Evolutionary conservation across 2,797 vertebrate species (phyloP), one percentile per base, ranked within the genome.

Genomic region (Ambastaia sidthimunki): DNA sequence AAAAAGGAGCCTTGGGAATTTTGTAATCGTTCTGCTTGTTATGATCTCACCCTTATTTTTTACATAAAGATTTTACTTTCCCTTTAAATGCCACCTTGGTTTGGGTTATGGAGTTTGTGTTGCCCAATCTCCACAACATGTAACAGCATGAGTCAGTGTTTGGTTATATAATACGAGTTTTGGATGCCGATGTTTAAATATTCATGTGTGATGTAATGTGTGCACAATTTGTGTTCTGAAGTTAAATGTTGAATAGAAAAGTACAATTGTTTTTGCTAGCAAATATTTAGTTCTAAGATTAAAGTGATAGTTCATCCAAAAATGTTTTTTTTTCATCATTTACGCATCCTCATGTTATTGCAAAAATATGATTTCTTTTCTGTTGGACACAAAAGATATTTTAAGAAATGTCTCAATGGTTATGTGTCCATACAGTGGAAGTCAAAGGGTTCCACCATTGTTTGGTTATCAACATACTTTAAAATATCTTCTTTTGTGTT

Each of bases 1-100:
- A 48, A 54, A 84, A 76, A 65, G 69, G 71, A 80, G 78, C 48
- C 78, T 63, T 50, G 41, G 52, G 50, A 80, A 37, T 63, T 52
- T 12, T 70, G 6, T 11, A 41, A 82, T 86, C 19, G 25, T 70
- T n/a, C 15, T 71, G 83, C 86, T 87, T 80, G 66, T 6, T 90
- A 86, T 86, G 37, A 44, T 47, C 16, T 19, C 28, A 52, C 16
- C 4, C 18, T 47, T 74, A 23, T 82, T 84, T 78, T 86, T 74
- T 19, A 62, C 37, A 28, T 75, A 31, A 87, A 84, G 34, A 15
- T 63, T 67, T 76, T 68, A 79, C 76, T 82, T 82, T 44, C 52
- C 23, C 13, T 48, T 68, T 72, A 19, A 70, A 71, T 16, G 50
- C 3, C 16, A 11, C 12, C 10, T 19, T 60, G 0, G 12, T 57